Evolutionary conservation across 2,888 invertebrate species (phyloP), one percentile per base, ranked within the genome.

Genomic region (Holacanthella duospinosa): DNA sequence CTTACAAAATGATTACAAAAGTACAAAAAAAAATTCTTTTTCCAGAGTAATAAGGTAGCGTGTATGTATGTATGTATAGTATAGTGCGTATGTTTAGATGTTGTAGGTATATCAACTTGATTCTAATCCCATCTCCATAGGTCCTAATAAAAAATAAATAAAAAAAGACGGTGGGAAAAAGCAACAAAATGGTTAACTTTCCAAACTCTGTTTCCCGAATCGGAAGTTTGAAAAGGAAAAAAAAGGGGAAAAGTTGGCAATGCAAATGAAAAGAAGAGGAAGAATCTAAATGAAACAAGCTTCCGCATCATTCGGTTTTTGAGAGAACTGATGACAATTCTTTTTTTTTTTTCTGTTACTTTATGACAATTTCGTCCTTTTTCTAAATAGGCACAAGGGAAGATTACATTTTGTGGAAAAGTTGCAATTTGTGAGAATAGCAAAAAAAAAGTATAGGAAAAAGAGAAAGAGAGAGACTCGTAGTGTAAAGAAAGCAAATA

Each of bases 281-380:
- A 36, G 48, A 21, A 48, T 48, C 21, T 48, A 48, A 48, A 48
- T 48, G 48, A 48, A 48, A 48, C 48, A 48, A n/a, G 48, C 48
- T 48, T 48, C 48, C 48, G 48, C 48, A 48, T 48, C 48, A 48
- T 48, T 48, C 48, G 48, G 16, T 36, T 48, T 48, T 48, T 48
- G 48, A 21, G 48, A 48, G 48, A 48, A 21, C 48, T 48, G 48
- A 48, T 48, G 48, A 48, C 48, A 48, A 16, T 21, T 21, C 48
- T 21, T 48, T 48, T 21, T 4, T 21, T 21, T 21, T 48, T 48
- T 21, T 4, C 48, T 48, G 6, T 9, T 36, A 48, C 21, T 48
- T 48, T 48, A 48, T 48, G 48, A 48, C 48, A 16, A 9, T 48
- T 48, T 21, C 48, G 6, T 48, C 48, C 48, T 48, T 48, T 21